These are phyloP conservation scores for Nemopilema nomurai DNA, from an alignment of 30 jellyfish, hydroid and myxozoan species.

Conservation along the genomic window DNA sequence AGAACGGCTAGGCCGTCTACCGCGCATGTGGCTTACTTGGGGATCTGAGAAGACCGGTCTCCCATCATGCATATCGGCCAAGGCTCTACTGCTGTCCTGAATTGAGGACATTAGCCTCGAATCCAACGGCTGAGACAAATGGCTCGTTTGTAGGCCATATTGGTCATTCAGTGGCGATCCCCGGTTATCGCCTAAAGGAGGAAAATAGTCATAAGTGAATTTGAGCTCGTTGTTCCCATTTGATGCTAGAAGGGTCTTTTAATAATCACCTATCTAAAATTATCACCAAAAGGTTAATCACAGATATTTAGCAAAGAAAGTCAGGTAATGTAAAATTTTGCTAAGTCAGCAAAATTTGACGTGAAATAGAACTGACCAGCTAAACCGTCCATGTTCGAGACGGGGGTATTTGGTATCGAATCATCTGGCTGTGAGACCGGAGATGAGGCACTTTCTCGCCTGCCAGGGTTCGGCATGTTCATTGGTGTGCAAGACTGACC, in stretches of 20 bases:
- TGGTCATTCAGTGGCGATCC: conserved; percentile 58
- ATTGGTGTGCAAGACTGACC: conserved; percentile 50
- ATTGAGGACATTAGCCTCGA: conserved; percentile 37
- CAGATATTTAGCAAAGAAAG: neutral
- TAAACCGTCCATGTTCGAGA: conserved; percentile 47
- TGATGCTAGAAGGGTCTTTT: too few species aligned
- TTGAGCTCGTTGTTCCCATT: too few species aligned
- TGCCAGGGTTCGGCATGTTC: conserved; percentile 41
- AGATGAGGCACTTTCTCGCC: conserved; percentile 61
- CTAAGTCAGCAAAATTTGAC: neutral
- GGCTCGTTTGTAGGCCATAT: conserved; percentile 35
- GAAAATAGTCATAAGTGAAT: too few species aligned
- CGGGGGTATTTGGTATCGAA: conserved; percentile 71
- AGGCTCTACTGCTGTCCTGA: conserved; percentile 13
- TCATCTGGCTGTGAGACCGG: conserved; percentile 38
- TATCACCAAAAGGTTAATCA: neutral
- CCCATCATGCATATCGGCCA: conserved; percentile 22
- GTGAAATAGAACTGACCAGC: conserved; percentile 14
- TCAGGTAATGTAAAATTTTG: too few species aligned
- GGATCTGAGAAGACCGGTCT: conserved; percentile 37
- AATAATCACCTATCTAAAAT: neutral
- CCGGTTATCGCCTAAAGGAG: conserved; percentile 33
- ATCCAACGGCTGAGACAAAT: conserved; percentile 29
- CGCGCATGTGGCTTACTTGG: conserved; percentile 40
- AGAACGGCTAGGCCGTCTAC: conserved; percentile 55